Percentiles rank a stretch among this genome's conserved stretches.
Conservation (phyloP, 2,797 vertebrate species). For the Semotilus atromaculatus region DNA sequence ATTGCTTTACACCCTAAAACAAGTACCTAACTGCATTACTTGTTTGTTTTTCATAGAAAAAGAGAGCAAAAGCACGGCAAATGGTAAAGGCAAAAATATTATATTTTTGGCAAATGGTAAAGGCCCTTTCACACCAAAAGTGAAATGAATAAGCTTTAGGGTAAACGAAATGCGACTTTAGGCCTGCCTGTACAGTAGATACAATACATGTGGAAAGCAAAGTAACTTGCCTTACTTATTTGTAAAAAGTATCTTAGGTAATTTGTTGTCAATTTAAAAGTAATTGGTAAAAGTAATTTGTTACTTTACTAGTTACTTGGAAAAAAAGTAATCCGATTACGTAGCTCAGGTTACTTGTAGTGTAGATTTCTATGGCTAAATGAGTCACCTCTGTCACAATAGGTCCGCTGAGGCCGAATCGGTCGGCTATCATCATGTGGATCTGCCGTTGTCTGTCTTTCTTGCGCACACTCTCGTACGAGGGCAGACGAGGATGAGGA, state of each 20-base stretch:
- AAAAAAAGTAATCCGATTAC: neutral
- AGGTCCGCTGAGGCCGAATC: constrained; percentile 80
- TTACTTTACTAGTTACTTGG: neutral
- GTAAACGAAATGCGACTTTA: neutral
- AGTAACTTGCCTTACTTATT: neutral
- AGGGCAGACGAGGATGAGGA: constrained; percentile 78
- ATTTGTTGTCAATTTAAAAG: neutral
- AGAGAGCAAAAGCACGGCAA: neutral
- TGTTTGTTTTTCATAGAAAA: neutral
- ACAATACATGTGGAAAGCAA: neutral
- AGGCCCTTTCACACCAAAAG: neutral
- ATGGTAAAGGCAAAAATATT: neutral
- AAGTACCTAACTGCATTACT: too few species aligned
- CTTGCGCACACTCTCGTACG: constrained; percentile 84
- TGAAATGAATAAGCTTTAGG: too few species aligned
- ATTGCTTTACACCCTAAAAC: neutral
- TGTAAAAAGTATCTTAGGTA: neutral
- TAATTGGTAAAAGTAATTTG: neutral
- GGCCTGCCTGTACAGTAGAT: neutral
- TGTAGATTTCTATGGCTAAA: constrained; percentile 18
- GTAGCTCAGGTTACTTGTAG: neutral
- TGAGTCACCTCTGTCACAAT: constrained; percentile 73
- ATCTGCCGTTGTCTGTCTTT: constrained; percentile 86
- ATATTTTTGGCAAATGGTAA: neutral
- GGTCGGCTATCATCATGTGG: constrained; percentile 84